Conservation (phyloP, 1,140 invertebrate genomes). For the Spodoptera frugiperda region DNA sequence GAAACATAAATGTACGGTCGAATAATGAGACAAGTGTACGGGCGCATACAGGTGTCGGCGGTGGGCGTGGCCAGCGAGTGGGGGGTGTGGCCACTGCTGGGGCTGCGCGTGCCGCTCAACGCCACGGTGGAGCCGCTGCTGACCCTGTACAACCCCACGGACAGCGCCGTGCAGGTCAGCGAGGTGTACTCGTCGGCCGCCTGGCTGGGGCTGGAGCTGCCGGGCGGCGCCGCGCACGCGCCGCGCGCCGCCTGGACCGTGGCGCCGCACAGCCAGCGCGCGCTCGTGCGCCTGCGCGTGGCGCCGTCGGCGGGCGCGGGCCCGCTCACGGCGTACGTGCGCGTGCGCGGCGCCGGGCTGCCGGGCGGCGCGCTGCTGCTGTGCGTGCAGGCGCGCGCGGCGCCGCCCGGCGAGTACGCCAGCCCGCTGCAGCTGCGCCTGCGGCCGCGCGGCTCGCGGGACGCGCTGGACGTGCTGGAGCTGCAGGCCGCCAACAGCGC, state of each 20-base stretch:
- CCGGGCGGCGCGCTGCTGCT: conserved; percentile 76
- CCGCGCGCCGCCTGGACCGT: conserved; percentile 95
- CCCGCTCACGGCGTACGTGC: conserved; percentile 75
- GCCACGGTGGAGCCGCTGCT: conserved; percentile 96
- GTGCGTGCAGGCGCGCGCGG: conserved; percentile 73
- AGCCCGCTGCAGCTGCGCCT: conserved; percentile 76
- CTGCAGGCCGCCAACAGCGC: conserved; percentile 75
- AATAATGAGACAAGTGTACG: too few species aligned
- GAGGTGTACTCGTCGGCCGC: conserved; percentile 97
- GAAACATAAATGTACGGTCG: too few species aligned
- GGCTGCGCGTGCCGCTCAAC: conserved; percentile 96
- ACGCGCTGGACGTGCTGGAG: conserved; percentile 67
- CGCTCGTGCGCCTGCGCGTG: conserved; percentile 95
- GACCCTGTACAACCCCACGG: conserved; percentile 97
- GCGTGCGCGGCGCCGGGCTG: conserved; percentile 61
- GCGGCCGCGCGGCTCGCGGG: conserved; percentile 67
- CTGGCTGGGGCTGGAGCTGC: conserved; percentile 96
- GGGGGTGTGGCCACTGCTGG: conserved; percentile 94
- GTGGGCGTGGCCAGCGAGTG: conserved; percentile 94
- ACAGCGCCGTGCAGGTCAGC: conserved; percentile 90
- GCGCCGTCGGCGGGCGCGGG: conserved; percentile 57
- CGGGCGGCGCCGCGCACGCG: conserved; percentile 87
- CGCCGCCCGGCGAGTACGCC: conserved; percentile 72
- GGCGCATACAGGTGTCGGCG: conserved; percentile 68
- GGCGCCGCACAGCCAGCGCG: conserved; percentile 95